Evolutionary conservation across 2,797 vertebrate species (phyloP), one percentile per base, ranked within the genome.

Genomic region (Clamator glandarius): DNA sequence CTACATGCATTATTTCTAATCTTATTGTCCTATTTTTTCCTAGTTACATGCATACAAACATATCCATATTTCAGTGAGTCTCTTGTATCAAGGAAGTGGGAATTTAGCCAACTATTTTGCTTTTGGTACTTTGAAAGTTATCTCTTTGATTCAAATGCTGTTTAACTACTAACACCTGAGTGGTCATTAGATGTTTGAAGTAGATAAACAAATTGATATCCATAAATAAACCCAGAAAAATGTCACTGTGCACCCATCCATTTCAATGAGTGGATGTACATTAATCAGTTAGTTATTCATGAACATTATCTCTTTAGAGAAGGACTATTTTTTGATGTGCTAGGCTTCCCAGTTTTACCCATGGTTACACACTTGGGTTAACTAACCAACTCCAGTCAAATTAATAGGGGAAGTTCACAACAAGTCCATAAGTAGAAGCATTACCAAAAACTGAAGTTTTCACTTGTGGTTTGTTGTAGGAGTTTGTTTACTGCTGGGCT

Each of bases 381-480:
- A 68, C 21, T 54, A 8, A 62, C 24, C 21, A 81, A 6, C 24
- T 76, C 24, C 18, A 63, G n/a, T 78, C 41, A 68, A 80, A 87
- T 3, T 64, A 64, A 61, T 29, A 54, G 36, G 15, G 9, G 70
- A 66, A 55, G 25, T 63, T 80, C 24, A 59, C 36, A 51, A 62
- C 58, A 24, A 4, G 55, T 6, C 9, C 54, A 33, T 74, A 92
- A 50, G 36, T 61, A 44, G 59, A 90, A 67, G 1, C 8, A 81
- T 91, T 91, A 64, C 35, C 92, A 94, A 51, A 44, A 83, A 83
- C 8, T 69, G 31, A 51, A 76, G 62, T 89, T 95, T 67, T 87
- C 42, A 69, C 52, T 61, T 58, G 44, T 89, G 44, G 84, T 94
- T 91, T 90, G 33, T 91, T 82, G 39, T 63, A 81, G 74, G 59